Conservation (phyloP, 2,797 vertebrate species). For the Salmo trutta region DNA sequence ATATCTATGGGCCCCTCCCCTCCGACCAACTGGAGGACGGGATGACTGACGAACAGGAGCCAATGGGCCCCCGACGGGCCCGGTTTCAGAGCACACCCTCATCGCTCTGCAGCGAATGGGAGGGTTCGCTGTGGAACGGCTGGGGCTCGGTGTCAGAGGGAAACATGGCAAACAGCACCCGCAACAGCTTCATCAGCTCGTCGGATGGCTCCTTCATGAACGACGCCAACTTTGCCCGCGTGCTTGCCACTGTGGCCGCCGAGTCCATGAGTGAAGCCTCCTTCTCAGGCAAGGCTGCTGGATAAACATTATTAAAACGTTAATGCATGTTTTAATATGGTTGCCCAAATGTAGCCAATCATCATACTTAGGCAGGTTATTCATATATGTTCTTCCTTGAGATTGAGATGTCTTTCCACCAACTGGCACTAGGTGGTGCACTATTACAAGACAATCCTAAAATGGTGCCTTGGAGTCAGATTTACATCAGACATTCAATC, state of each 20-base stretch:
- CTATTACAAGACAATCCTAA: constrained; percentile 7
- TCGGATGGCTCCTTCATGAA: constrained; percentile 89
- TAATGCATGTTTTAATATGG: not conserved
- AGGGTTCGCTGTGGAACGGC: constrained; percentile 87
- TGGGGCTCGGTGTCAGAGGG: constrained; percentile 90
- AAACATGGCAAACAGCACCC: constrained; percentile 79
- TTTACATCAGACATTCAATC: not conserved
- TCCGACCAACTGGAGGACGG: constrained; percentile 64
- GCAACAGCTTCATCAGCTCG: constrained; percentile 94
- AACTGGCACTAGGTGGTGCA: constrained; percentile 58
- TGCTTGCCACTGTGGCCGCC: constrained; percentile 75
- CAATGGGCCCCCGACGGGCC: constrained; percentile 38
- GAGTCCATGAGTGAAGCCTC: constrained; percentile 74
- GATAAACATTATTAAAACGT: not conserved
- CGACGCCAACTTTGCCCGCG: constrained; percentile 83
- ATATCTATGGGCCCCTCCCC: constrained; percentile 74
- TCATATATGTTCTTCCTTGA: too few relatives aligned
- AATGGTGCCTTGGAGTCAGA: not conserved
- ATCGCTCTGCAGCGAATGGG: constrained; percentile 83
- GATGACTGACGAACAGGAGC: constrained; percentile 37
- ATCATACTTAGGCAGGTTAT: not conserved
- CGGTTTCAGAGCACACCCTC: constrained; percentile 81
- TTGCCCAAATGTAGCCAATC: not conserved
- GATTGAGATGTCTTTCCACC: not conserved
- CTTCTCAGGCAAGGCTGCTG: constrained; percentile 65